Base-by-base conservation (phyloP, 2,888 invertebrate species). In the Eurytoma californica region DNA sequence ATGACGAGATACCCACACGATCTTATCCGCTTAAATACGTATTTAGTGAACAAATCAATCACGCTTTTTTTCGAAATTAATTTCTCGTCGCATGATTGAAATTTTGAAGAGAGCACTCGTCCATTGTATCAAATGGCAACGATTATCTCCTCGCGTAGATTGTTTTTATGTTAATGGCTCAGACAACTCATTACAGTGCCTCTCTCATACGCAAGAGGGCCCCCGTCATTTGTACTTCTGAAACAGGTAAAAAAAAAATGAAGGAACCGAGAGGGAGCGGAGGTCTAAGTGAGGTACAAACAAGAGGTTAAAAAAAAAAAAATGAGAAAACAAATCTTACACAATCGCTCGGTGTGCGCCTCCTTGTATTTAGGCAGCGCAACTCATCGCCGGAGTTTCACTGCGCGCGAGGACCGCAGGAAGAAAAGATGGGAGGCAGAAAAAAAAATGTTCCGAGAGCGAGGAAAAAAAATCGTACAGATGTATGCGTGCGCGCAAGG, bases 81-180 rank as follows among this genome's bases (percentile, higher is more conserved):
- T 76, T 30, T 30, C 3, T 49, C 14, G 75, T 30, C 12, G 4
- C 63, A 0, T 57, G 76, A 69, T 76, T 69, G 69, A 63, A 60
- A 63, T 70, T 65, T 77, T 14, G 70, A 65, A 65, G 63, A 28
- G 20, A 77, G 63, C 51, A 57, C 63, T 28, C 57, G 69, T 77
- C 69, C 69, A 70, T 70, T 77, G 70, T 58, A 65, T 67, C 69
- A 80, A 82, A 81, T 70, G 49, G 72, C 69, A 49, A 80, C 60
- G 65, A 72, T 77, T 73, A 75, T 70, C 60, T 69, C 60, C 18
- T 72, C 57, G 77, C 70, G 20, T 61, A 68, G 80, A 77, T 81
- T 80, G 73, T 74, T 80, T 67, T 51, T 77, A 80, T 79, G 80
- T 80, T 82, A 81, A 82, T 82, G 81, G 75, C 80, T 57, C 77